Evolutionary conservation across 2,888 invertebrate genomes (phyloP), one percentile per base, ranked within the genome.

Genomic region (Cheilosia scutellata): DNA sequence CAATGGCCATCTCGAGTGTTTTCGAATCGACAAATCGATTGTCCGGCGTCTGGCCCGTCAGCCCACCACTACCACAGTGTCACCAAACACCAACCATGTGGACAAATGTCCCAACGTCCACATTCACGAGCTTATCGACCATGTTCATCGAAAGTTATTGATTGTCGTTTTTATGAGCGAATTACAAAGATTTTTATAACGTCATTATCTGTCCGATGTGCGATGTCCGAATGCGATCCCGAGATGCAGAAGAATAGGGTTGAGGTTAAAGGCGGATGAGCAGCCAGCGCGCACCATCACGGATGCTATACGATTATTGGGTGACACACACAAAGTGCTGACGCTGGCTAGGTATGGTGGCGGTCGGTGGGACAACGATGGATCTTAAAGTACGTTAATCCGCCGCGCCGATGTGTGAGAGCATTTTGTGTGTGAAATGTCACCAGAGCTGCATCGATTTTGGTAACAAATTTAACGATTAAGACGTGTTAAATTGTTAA

Each of bases 401-500:
- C 86, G 76, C 66, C 86, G 44, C 86, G 76, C 66, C 86, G 44
- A 82, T 86, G 76, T 86, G 72, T 86, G 82, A 82, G 80, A 62
- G 72, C 68, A 62, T 49, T 80, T 47, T 57, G 80, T 75, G 80
- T 84, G 84, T 80, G 47, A 75, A 84, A 66, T 84, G 79, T 79
- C 80, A 77, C 51, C 44, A 75, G 74, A 65, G 57, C 82, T 62
- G 42, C 53, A 76, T 68, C 82, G 86, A 82, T 86, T 86, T 86
- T 86, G 80, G 86, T 77, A 72, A 91, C 92, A 91, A 91, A 90
- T 92, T 92, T 91, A 90, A 91, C 91, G 92, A 92, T 92, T 92
- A 92, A 92, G 92, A 92, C 89, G 92, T 92, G 92, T 92, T 92
- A 92, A 92, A 92, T 92, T 92, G 92, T 92, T 92, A 91, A 91